Evolutionary conservation across 1,140 invertebrate species (phyloP).

Genomic region (Anoplolepis gracilipes): DNA sequence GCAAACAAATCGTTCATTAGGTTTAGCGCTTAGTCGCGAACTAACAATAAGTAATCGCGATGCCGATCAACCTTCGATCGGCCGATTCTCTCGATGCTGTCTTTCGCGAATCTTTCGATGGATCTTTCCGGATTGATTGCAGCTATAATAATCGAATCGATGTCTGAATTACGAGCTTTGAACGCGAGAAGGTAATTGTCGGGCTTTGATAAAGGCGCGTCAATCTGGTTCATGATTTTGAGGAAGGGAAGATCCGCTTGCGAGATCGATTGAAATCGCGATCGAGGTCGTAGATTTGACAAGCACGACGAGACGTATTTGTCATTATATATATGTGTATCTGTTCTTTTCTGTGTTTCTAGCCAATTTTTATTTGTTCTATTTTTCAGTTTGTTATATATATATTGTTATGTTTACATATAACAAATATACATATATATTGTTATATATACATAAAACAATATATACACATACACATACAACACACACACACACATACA

Average conservation of each 20-base stretch:
- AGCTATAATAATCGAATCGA: background rate
- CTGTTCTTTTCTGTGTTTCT: constrained; percentile 74
- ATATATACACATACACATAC: no score
- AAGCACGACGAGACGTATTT: constrained; percentile 68
- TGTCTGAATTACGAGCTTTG: background rate
- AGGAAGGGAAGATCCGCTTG: background rate
- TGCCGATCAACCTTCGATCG: background rate
- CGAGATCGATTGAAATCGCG: constrained; percentile 67
- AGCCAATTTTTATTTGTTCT: constrained; percentile 81
- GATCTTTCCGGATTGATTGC: constrained; percentile 4
- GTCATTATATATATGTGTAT: constrained; percentile 8
- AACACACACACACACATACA: no score
- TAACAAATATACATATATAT: background rate
- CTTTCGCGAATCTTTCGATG: constrained; percentile 30
- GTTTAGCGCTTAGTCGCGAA: constrained; percentile 64
- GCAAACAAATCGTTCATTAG: constrained; percentile 75
- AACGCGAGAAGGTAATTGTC: constrained; percentile 15
- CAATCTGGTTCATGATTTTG: background rate
- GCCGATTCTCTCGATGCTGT: constrained; percentile 32
- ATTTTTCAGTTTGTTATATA: constrained; percentile 79
- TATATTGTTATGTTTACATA: no score
- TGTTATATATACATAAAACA: no score
- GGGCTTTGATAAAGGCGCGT: background rate
- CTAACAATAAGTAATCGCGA: constrained; percentile 41
- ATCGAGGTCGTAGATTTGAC: constrained; percentile 77